These are phyloP conservation scores for Callionymus lyra DNA, from an alignment of 2,113 vertebrate species.

Conservation along the genomic window DNA sequence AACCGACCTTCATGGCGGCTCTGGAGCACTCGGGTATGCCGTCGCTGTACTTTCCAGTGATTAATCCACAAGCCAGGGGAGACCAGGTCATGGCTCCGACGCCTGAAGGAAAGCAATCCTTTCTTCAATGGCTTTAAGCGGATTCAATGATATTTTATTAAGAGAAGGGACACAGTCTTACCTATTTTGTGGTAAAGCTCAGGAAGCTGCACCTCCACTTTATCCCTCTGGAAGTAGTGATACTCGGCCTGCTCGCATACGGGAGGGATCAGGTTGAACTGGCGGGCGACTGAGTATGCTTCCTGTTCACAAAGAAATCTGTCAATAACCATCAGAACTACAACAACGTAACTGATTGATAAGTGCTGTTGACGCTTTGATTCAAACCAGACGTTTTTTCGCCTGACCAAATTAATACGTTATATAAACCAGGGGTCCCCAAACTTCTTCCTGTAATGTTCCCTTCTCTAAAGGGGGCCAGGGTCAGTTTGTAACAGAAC, in stretches of 20 bases:
- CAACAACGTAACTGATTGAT: no score
- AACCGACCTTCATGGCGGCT: conserved; percentile 77
- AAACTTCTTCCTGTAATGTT: no score
- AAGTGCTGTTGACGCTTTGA: no score
- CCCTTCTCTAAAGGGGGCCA: no score
- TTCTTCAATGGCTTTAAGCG: not conserved
- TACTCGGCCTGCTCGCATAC: conserved; percentile 88
- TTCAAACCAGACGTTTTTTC: no score
- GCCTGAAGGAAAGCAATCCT: conserved; percentile 53
- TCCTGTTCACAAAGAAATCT: conserved; percentile 60
- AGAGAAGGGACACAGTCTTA: conserved; percentile 21
- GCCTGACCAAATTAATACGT: no score
- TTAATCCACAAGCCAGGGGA: conserved; percentile 80
- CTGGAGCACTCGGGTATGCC: conserved; percentile 75
- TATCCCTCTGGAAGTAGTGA: conserved; percentile 85
- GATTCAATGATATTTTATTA: not conserved
- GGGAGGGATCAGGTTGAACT: conserved; percentile 87
- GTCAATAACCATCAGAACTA: no score
- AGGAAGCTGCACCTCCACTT: conserved; percentile 82
- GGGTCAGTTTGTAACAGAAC: no score
- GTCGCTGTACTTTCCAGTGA: conserved; percentile 84
- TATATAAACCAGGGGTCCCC: no score
- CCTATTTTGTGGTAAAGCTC: conserved; percentile 91
- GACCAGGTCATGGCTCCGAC: conserved; percentile 91
- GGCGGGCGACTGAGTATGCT: conserved; percentile 84